Evolutionary conservation across 2,888 invertebrate species (phyloP).

Genomic region (Tineola bisselliella): DNA sequence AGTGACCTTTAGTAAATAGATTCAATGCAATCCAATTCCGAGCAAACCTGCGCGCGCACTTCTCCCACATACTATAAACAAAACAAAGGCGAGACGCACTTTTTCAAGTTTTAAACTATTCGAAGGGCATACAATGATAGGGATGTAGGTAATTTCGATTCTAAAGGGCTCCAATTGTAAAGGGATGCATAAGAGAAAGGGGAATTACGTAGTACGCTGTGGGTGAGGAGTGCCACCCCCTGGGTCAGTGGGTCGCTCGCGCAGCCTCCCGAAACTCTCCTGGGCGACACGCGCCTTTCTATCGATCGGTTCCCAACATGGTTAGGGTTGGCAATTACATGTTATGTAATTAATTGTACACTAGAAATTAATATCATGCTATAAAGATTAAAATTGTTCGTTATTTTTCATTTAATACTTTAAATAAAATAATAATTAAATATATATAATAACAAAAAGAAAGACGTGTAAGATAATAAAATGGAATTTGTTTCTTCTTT

Average conservation of each 20-base stretch:
- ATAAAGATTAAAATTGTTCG: too few species aligned
- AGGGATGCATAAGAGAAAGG: not conserved
- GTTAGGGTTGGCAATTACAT: conserved; percentile 39
- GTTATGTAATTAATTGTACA: not conserved
- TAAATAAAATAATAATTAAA: too few species aligned
- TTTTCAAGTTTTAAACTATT: not conserved
- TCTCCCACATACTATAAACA: not conserved
- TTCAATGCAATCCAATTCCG: conserved; percentile 5
- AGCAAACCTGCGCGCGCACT: not conserved
- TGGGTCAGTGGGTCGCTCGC: conserved; percentile 74
- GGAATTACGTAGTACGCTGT: not conserved
- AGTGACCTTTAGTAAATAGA: not conserved
- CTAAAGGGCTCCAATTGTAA: not conserved
- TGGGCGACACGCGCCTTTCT: conserved; percentile 57
- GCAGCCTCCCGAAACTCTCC: conserved; percentile 62
- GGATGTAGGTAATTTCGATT: not conserved
- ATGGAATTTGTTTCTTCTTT: too few species aligned
- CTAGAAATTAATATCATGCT: too few species aligned
- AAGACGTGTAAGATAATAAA: too few species aligned
- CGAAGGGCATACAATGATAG: not conserved
- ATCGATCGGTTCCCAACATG: conserved; percentile 58
- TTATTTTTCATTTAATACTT: too few species aligned
- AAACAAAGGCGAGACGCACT: not conserved
- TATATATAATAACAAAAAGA: too few species aligned
- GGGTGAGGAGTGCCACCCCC: conserved; percentile 17